Evolutionary conservation across 2,113 vertebrate genomes (phyloP).

Genomic region (Perca flavescens): DNA sequence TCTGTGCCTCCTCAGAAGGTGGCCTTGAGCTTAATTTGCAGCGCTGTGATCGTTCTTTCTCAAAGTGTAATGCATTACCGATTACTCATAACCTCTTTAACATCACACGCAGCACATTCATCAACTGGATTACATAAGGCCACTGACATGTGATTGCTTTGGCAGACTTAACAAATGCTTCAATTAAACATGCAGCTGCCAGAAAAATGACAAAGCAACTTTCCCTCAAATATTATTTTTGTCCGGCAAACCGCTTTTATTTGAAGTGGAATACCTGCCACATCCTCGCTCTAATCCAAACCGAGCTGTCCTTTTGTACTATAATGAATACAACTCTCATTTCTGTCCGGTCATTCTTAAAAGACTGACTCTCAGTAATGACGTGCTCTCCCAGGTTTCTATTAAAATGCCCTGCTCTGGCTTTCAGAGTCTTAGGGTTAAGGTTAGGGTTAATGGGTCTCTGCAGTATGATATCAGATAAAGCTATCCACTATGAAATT

Average conservation of each 20-base stretch:
- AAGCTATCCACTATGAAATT: constrained; percentile 22
- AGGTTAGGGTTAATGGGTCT: not conserved
- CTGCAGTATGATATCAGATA: constrained; percentile 13
- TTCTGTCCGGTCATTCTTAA: constrained; percentile 5
- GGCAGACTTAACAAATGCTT: constrained; percentile 15
- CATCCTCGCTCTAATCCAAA: not conserved
- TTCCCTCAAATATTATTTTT: constrained; percentile 14
- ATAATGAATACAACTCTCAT: not conserved
- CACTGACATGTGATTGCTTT: constrained; percentile 32
- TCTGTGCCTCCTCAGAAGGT: constrained; percentile 76
- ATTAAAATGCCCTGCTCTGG: constrained; percentile 17
- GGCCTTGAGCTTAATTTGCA: constrained; percentile 80
- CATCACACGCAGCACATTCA: constrained; percentile 49
- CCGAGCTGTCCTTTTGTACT: constrained; percentile 4
- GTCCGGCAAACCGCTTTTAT: not conserved
- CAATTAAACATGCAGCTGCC: constrained; percentile 42
- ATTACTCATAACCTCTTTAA: constrained; percentile 71
- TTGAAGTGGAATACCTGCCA: not conserved
- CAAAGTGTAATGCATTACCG: constrained; percentile 48
- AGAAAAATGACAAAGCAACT: constrained; percentile 54
- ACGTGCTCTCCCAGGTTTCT: constrained; percentile 23
- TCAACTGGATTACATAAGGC: constrained; percentile 59
- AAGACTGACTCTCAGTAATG: constrained; percentile 33
- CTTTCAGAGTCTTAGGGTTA: constrained; percentile 1
- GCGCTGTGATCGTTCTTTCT: constrained; percentile 47